Conservation (phyloP, 2,888 invertebrate species). For the Arge pagana region DNA sequence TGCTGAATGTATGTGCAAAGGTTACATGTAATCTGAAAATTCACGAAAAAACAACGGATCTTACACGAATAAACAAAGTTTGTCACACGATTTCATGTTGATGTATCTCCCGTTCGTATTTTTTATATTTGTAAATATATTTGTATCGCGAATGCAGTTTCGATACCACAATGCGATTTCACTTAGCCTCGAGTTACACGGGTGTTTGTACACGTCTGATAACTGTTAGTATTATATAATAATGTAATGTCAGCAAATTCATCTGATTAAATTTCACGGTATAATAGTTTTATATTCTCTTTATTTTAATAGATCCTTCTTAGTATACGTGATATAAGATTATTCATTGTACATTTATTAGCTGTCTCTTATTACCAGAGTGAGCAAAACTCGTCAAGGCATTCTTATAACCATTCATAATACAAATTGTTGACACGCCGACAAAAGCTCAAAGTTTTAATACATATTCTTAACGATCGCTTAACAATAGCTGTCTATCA, state of each 20-base stretch:
- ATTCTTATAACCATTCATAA: conserved; percentile 19
- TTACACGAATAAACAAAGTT: too few species aligned
- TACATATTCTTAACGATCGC: conserved; percentile 7
- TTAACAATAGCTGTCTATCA: conserved; percentile 16
- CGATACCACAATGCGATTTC: too few species aligned
- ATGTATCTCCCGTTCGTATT: too few species aligned
- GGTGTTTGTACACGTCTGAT: too few species aligned
- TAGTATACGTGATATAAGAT: conserved; percentile 34
- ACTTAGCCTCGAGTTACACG: too few species aligned
- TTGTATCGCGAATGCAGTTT: too few species aligned
- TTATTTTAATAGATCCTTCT: conserved; percentile 34
- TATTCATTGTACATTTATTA: conserved; percentile 32
- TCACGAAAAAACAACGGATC: too few species aligned
- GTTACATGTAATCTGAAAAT: too few species aligned
- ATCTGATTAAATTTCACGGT: conserved; percentile 13
- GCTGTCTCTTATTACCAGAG: conserved; percentile 26
- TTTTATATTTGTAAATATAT: too few species aligned
- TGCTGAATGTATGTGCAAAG: too few species aligned
- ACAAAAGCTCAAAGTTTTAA: conserved; percentile 24
- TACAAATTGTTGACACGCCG: conserved; percentile 19
- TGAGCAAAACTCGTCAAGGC: conserved; percentile 26
- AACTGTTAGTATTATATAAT: background rate
- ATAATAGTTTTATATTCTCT: conserved; percentile 31
- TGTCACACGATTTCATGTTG: too few species aligned
- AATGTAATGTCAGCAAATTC: too few species aligned